Evolutionary conservation across 1,140 invertebrate species (phyloP).

Genomic region (Macrocentrus cingulum): DNA sequence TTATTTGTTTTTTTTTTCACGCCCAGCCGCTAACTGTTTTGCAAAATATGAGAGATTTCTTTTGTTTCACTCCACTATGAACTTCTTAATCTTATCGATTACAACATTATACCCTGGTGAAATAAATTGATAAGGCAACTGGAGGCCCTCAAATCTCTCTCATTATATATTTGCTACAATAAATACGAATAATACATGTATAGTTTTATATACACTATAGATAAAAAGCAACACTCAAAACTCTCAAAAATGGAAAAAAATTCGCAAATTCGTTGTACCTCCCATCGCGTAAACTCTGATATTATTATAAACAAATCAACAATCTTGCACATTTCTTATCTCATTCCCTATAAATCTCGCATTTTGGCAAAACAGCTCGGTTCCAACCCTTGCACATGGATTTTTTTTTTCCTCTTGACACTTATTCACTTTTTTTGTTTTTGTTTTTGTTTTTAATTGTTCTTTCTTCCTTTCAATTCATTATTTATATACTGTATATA

Average conservation of each 20-base stretch:
- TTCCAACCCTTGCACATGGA: conserved; percentile 3
- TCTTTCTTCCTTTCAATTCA: conserved; percentile 12
- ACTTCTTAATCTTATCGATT: background rate
- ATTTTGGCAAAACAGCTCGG: conserved; percentile 32
- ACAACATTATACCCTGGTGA: conserved; percentile 23
- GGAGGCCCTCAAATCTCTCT: background rate
- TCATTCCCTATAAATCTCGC: conserved; percentile 22
- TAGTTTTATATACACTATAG: background rate
- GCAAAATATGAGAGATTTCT: conserved; percentile 35
- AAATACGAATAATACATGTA: background rate
- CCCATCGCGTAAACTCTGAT: conserved; percentile 22
- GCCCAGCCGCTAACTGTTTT: conserved; percentile 31
- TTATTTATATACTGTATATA: conserved; percentile 31
- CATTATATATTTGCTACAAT: conserved; percentile 17
- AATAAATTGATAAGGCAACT: conserved; percentile 19
- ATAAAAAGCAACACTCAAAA: background rate
- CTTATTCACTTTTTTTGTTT: background rate
- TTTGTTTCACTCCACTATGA: background rate
- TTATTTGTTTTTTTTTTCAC: conserved; percentile 17
- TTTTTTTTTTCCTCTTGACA: background rate
- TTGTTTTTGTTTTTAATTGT: conserved; percentile 10
- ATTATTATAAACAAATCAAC: conserved; percentile 25
- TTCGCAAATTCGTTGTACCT: conserved; percentile 24
- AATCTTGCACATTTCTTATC: conserved; percentile 8
- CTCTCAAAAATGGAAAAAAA: conserved; percentile 1